phyloP scores from a whole-genome alignment of 2,888 invertebrate species.

The Drosophila barbarae region DNA sequence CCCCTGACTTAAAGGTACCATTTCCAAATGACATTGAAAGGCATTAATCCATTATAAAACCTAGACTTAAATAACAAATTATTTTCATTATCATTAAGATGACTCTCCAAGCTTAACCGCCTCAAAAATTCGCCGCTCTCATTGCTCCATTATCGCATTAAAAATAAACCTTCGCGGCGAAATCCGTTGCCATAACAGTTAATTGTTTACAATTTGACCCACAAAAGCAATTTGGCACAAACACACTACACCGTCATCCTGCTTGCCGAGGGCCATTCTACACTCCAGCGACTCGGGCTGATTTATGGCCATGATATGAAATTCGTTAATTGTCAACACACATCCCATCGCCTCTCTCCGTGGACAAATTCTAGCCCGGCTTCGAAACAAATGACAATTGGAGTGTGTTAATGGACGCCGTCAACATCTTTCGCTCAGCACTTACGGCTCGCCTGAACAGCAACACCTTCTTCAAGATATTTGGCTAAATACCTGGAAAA shows the following conservation, averaged over 20 bases:
- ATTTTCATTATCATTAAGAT: constrained; percentile 15
- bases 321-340: constrained; percentile 49
- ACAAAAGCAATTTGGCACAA: constrained; percentile 37
- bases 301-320: constrained; percentile 48
- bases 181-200: constrained; percentile 33
- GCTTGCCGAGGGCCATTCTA: constrained; percentile 24
- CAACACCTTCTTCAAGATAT: constrained; percentile 17
- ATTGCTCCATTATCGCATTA: constrained; percentile 39
- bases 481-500: constrained; percentile 1
- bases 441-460: constrained; percentile 3
- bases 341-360: constrained; percentile 19
- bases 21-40: not conserved
- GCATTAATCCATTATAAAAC: constrained; percentile 7
- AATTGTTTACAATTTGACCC: constrained; percentile 51
- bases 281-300: constrained; percentile 32
- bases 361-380: constrained; percentile 30
- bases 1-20: not conserved
- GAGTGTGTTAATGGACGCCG: constrained; percentile 65
- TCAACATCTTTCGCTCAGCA: constrained; percentile 26
- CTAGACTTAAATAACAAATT: constrained; percentile 2
- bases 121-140: constrained; percentile 15
- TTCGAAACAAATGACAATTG: constrained; percentile 67
- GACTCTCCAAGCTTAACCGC: constrained; percentile 17
- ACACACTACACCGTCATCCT: constrained; percentile 3
- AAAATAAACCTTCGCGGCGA: constrained; percentile 32